These are phyloP conservation scores for Eilema caniola DNA, from an alignment of 2,888 invertebrate genomes.

Conservation along the genomic window DNA sequence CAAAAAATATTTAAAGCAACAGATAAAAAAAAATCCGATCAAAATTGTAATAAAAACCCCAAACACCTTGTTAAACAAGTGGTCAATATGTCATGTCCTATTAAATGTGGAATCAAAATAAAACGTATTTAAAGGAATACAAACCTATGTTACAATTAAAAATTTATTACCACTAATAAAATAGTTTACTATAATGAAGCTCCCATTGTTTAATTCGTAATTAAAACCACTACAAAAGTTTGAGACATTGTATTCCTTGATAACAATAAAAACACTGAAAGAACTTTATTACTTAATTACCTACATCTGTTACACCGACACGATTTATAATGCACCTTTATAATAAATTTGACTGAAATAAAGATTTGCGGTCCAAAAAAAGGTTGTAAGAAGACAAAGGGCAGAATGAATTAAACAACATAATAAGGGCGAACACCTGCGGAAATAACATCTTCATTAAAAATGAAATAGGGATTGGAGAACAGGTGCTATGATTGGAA, in stretches of 20 bases:
- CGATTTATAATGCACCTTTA: constrained; percentile 82
- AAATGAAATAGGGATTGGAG: constrained; percentile 65
- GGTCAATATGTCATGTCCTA: background rate
- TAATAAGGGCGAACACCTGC: constrained; percentile 83
- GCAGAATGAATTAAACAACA: constrained; percentile 84
- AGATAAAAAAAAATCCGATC: background rate
- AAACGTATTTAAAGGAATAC: constrained; percentile 14
- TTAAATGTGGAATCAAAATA: constrained; percentile 19
- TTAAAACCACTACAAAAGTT: constrained; percentile 61
- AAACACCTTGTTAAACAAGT: background rate
- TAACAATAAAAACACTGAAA: constrained; percentile 72
- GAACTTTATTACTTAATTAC: constrained; percentile 84
- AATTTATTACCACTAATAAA: constrained; percentile 42
- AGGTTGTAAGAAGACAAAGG: constrained; percentile 82
- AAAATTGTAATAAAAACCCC: background rate
- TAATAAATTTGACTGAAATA: constrained; percentile 80
- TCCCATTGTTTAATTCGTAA: constrained; percentile 60
- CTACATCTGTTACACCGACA: constrained; percentile 82
- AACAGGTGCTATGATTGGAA: constrained; percentile 79
- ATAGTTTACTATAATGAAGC: constrained; percentile 53
- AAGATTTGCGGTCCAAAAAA: constrained; percentile 77
- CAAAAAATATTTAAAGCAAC: background rate
- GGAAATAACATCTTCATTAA: constrained; percentile 83
- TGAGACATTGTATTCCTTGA: constrained; percentile 65
- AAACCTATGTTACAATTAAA: constrained; percentile 31